Evolutionary conservation across 2,797 vertebrate genomes (phyloP).

Genomic region (Ceryle rudis): DNA sequence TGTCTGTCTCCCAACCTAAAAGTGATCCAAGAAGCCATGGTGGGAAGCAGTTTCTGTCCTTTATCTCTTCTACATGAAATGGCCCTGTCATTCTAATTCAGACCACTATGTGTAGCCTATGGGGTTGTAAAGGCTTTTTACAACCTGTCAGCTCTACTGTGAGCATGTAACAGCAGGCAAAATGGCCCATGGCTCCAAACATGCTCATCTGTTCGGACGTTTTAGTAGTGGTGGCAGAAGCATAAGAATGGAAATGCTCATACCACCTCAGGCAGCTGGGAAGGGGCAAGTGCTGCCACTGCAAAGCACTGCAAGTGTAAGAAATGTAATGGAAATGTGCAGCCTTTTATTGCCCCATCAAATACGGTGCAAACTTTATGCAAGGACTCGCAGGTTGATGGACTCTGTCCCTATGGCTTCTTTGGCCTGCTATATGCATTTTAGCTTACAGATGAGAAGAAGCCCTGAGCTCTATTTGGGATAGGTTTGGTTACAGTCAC

Average conservation of each 20-base stretch:
- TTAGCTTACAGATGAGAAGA: neutral
- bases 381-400: neutral
- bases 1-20: accelerated
- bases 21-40: neutral
- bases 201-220: accelerated
- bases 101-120: accelerated
- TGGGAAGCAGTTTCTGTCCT: neutral
- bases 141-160: neutral
- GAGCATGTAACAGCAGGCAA: neutral
- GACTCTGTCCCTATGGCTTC: neutral
- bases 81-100: neutral
- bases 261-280: neutral
- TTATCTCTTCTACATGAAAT: neutral
- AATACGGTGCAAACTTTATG: neutral
- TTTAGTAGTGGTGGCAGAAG: neutral
- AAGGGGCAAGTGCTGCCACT: neutral
- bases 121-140: neutral
- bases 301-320: accelerated
- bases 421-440: accelerated
- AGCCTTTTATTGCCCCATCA: neutral
- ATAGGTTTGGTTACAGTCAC: neutral
- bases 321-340: neutral
- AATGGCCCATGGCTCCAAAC: neutral
- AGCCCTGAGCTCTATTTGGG: accelerated
- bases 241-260: neutral